These are phyloP conservation scores for Pantherophis guttatus DNA, from an alignment of 2,113 vertebrate species.

Conservation along the genomic window DNA sequence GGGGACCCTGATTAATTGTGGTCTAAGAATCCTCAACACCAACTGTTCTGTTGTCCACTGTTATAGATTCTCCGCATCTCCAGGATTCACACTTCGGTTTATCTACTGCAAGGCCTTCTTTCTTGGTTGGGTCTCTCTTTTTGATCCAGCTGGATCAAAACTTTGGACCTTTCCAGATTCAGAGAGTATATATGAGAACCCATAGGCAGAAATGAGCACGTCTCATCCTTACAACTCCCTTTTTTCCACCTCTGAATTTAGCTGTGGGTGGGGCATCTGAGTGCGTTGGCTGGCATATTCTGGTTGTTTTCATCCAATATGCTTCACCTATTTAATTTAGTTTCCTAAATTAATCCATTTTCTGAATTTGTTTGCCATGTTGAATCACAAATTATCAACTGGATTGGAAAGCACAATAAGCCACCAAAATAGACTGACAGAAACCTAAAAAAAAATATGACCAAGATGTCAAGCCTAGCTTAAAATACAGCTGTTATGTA, in stretches of 20 bases:
- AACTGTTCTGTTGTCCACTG: neutral
- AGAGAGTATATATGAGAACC: neutral
- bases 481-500: neutral
- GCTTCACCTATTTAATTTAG: neutral
- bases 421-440: neutral
- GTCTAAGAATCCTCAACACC: neutral
- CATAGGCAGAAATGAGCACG: too few species aligned
- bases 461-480: neutral
- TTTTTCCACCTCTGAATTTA: neutral
- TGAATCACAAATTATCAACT: neutral
- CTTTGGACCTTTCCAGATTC: neutral
- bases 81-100: neutral
- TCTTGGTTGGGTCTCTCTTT: neutral
- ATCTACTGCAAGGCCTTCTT: neutral
- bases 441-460: neutral
- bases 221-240: neutral
- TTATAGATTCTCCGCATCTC: neutral
- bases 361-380: neutral
- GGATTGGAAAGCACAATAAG: neutral
- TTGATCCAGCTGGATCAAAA: neutral
- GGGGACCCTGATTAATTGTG: neutral
- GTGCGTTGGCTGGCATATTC: neutral
- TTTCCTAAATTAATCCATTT: neutral
- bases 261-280: neutral
- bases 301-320: neutral